A percentile compares a stretch with the other conserved stretches of the same genome.
Conservation (phyloP, 2,888 invertebrate genomes). For the Clivina fossor region DNA sequence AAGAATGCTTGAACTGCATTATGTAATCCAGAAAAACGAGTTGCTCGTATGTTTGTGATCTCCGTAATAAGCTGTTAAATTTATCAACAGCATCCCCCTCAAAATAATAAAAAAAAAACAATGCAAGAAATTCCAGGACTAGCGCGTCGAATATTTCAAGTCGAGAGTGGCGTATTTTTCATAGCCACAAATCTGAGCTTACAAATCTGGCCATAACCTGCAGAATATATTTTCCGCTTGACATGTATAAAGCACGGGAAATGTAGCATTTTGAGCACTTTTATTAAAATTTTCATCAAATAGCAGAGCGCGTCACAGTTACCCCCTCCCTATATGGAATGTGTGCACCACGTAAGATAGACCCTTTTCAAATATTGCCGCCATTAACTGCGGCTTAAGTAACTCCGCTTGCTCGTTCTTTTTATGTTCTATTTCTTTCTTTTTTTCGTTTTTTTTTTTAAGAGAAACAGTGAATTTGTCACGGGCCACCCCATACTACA, state of each 20-base stretch:
- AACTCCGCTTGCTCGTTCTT: constrained; percentile 8
- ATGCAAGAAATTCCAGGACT: too few relatives aligned
- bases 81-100: constrained; percentile 25
- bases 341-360: constrained; percentile 23
- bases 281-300: constrained; percentile 33
- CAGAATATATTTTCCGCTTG: constrained; percentile 24
- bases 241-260: constrained; percentile 27
- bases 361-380: constrained; percentile 28
- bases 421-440: neutral
- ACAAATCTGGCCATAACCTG: constrained; percentile 31
- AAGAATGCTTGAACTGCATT: too few relatives aligned
- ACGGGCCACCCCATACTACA: constrained; percentile 4
- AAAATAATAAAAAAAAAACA: too few relatives aligned
- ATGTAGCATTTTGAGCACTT: constrained; percentile 30
- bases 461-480: constrained; percentile 29
- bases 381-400: constrained; percentile 29
- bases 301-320: constrained; percentile 19
- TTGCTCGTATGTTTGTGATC: neutral
- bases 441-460: constrained; percentile 5
- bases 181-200: constrained; percentile 19
- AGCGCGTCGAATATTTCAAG: constrained; percentile 24
- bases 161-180: constrained; percentile 21
- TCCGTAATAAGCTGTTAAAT: constrained; percentile 18
- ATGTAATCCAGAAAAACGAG: neutral
- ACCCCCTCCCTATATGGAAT: too few relatives aligned